Evolutionary conservation across 2,113 vertebrate species (phyloP).

Genomic region (Lonchura striata): DNA sequence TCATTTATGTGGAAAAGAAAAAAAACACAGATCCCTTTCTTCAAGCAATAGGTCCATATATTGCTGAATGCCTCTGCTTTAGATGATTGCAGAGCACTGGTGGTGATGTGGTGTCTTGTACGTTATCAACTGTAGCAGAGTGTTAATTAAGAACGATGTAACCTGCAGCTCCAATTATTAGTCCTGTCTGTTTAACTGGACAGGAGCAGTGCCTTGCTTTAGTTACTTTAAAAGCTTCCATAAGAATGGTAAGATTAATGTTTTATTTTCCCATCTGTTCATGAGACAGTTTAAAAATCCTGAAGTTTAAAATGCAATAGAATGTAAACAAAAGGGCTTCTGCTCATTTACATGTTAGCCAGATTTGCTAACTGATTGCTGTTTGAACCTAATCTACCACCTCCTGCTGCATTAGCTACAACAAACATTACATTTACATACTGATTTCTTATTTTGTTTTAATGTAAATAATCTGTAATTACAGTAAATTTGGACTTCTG

Average conservation of each 20-base stretch:
- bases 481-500: conserved; percentile 99
- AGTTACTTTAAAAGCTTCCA: conserved; percentile 67
- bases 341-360: conserved; percentile 81
- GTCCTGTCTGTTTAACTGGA: conserved; percentile 71
- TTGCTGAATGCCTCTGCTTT: conserved; percentile 24
- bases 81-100: conserved; percentile 55
- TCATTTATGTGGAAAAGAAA: not conserved
- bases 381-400: conserved; percentile 84
- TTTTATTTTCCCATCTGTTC: conserved; percentile 74
- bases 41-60: not conserved
- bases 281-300: conserved; percentile 78
- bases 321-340: conserved; percentile 75
- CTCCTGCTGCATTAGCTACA: conserved; percentile 94
- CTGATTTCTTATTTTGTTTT: conserved; percentile 99
- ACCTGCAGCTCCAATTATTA: conserved; percentile 68
- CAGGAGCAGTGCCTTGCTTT: conserved; percentile 67
- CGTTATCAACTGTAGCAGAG: conserved; percentile 74
- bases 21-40: not conserved
- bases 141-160: conserved; percentile 76
- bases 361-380: conserved; percentile 82
- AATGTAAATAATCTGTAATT: conserved; percentile 99
- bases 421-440: conserved; percentile 99
- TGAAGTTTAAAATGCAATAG: conserved; percentile 76
- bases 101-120: conserved; percentile 59
- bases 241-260: conserved; percentile 72